phyloP scores from a whole-genome alignment of 2,888 invertebrate genomes.

The Caenorhabditis sp. region DNA sequence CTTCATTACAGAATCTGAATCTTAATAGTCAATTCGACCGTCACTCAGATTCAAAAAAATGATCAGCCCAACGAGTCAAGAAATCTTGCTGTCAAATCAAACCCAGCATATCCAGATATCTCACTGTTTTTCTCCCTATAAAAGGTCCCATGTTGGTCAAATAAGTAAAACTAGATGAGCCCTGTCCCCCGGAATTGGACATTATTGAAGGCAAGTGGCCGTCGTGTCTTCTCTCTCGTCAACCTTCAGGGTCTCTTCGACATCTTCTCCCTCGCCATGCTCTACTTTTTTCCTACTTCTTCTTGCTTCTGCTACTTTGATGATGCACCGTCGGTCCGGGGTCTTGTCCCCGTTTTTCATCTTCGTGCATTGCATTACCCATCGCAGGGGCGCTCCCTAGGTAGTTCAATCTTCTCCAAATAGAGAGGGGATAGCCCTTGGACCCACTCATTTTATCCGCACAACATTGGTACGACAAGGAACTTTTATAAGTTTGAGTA shows the following conservation, averaged over 20 bases:
- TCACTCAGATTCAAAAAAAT: too few relatives aligned
- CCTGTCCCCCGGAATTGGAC: constrained; percentile 50
- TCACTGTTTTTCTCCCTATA: neutral
- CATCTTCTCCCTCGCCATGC: constrained; percentile 26
- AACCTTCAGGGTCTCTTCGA: constrained; percentile 29
- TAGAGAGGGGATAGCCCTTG: neutral
- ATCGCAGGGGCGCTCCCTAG: constrained; percentile 44
- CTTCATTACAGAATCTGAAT: too few relatives aligned
- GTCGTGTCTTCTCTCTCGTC: constrained; percentile 33
- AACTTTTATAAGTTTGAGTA: neutral
- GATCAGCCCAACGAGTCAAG: too few relatives aligned
- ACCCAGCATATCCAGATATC: neutral
- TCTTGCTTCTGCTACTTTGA: constrained; percentile 46
- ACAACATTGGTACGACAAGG: constrained; percentile 24
- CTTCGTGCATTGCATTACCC: constrained; percentile 62
- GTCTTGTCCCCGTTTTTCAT: constrained; percentile 60
- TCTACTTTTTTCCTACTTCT: constrained; percentile 18
- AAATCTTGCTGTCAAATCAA: too few relatives aligned
- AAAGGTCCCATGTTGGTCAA: constrained; percentile 40
- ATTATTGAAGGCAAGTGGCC: constrained; percentile 66
- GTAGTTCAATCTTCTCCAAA: constrained; percentile 59
- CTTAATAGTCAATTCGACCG: too few relatives aligned
- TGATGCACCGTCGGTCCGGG: constrained; percentile 52
- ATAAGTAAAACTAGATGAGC: constrained; percentile 66
- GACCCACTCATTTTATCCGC: constrained; percentile 31